A percentile compares a stretch with the other conserved stretches of the same genome.
Evolutionary conservation across 2,888 invertebrate genomes (phyloP).

Genomic region (Plutella xylostella): DNA sequence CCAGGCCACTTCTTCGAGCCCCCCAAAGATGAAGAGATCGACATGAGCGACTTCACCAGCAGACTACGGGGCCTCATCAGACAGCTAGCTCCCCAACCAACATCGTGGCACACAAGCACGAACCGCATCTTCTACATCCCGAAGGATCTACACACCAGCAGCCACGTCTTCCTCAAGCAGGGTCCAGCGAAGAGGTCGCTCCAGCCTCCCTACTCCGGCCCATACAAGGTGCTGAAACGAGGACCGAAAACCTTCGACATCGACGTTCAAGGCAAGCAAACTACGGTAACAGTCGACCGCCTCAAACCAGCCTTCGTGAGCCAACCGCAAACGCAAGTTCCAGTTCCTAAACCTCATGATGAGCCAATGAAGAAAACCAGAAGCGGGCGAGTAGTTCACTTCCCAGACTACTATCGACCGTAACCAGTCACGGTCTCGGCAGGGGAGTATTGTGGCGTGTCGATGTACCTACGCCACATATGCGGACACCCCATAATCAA

Average conservation of each 20-base stretch:
- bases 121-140: background rate
- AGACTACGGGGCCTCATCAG: background rate
- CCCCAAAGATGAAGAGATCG: background rate
- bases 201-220: background rate
- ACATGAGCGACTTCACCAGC: background rate
- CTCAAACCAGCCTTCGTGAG: background rate
- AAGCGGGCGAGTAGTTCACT: background rate
- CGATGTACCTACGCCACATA: no score
- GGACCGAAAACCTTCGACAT: background rate
- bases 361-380: background rate
- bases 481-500: no score
- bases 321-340: no score
- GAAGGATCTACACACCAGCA: background rate
- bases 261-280: background rate
- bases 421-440: conserved; percentile 1
- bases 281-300: background rate
- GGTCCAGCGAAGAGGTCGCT: background rate
- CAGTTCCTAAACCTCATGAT: no score
- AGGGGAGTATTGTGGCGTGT: conserved; percentile 5
- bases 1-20: conserved; percentile 20
- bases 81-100: background rate
- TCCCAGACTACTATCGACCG: conserved; percentile 1
- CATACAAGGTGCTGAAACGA: background rate
- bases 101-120: background rate
- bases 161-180: background rate